These are phyloP conservation scores for Syritta pipiens DNA, from an alignment of 2,888 invertebrate genomes.

Conservation along the genomic window DNA sequence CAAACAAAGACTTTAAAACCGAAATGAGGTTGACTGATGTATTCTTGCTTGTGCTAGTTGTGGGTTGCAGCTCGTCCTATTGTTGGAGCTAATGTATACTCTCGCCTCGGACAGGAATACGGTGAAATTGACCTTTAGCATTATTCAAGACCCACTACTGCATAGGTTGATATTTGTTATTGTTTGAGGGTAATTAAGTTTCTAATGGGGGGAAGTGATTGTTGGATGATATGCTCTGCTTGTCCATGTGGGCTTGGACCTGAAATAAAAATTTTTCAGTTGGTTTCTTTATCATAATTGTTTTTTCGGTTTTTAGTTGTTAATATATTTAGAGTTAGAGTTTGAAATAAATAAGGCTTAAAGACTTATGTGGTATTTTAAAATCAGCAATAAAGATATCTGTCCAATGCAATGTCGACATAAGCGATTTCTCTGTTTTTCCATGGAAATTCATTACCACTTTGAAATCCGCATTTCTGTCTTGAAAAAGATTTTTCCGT, in stretches of 20 bases:
- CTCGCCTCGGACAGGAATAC: conserved; percentile 27
- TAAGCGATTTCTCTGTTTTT: too few species aligned
- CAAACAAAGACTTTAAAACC: conserved; percentile 23
- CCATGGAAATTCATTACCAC: too few species aligned
- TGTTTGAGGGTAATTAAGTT: conserved; percentile 30
- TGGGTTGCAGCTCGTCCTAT: conserved; percentile 19
- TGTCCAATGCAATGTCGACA: too few species aligned
- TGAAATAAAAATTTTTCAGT: background rate
- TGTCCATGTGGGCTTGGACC: conserved; percentile 31
- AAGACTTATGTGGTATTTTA: too few species aligned
- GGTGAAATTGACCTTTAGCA: conserved; percentile 56
- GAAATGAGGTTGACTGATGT: conserved; percentile 44
- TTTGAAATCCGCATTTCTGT: too few species aligned
- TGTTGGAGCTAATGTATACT: conserved; percentile 31
- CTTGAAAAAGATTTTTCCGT: too few species aligned
- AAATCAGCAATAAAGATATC: too few species aligned
- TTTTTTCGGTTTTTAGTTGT: conserved; percentile 21
- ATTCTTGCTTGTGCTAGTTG: conserved; percentile 1
- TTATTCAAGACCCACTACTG: conserved; percentile 41
- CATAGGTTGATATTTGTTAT: conserved; percentile 19
- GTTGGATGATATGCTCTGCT: background rate
- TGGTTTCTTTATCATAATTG: conserved; percentile 8
- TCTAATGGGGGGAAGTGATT: conserved; percentile 16
- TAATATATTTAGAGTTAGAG: too few species aligned
- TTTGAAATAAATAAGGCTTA: too few species aligned